Evolutionary conservation across 1,140 invertebrate species (phyloP).

Genomic region (Drosophila pseudoananassae): DNA sequence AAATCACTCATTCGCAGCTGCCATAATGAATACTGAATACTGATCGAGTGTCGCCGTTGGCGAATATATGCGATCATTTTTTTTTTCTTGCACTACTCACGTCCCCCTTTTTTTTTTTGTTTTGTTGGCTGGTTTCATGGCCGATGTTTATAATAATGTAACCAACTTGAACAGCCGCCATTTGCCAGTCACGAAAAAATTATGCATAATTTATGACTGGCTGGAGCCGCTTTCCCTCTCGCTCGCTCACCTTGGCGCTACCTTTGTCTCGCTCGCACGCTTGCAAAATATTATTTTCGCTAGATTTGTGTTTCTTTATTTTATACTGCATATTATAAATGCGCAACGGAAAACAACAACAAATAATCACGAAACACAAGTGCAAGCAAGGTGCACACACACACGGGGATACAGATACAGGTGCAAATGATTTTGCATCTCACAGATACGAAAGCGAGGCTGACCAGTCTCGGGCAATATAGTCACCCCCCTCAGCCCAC

Average conservation of each 20-base stretch:
- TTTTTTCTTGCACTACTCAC: neutral
- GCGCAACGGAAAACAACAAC: constrained; percentile 54
- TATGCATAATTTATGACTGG: constrained; percentile 80
- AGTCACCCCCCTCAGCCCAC: constrained; percentile 31
- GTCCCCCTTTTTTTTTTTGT: neutral
- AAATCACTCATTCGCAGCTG: constrained; percentile 15
- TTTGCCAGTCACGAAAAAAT: constrained; percentile 74
- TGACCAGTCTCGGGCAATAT: constrained; percentile 59
- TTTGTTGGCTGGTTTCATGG: constrained; percentile 17
- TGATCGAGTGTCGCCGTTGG: constrained; percentile 11
- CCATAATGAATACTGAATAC: constrained; percentile 37
- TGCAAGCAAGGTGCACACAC: constrained; percentile 1
- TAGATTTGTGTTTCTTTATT: constrained; percentile 65
- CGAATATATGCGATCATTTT: constrained; percentile 2
- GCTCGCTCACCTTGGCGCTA: constrained; percentile 30
- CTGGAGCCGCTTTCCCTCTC: constrained; percentile 41
- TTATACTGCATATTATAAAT: constrained; percentile 69
- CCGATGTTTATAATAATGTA: constrained; percentile 66
- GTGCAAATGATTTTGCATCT: too few relatives aligned
- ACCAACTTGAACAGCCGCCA: constrained; percentile 61
- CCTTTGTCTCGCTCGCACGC: constrained; percentile 28
- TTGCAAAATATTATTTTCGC: constrained; percentile 33
- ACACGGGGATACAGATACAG: too few relatives aligned
- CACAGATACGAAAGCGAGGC: constrained; percentile 4
- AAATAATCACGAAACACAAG: constrained; percentile 13